These are phyloP conservation scores for Polymixis flavicincta DNA, from an alignment of 2,888 invertebrate genomes.

Conservation along the genomic window DNA sequence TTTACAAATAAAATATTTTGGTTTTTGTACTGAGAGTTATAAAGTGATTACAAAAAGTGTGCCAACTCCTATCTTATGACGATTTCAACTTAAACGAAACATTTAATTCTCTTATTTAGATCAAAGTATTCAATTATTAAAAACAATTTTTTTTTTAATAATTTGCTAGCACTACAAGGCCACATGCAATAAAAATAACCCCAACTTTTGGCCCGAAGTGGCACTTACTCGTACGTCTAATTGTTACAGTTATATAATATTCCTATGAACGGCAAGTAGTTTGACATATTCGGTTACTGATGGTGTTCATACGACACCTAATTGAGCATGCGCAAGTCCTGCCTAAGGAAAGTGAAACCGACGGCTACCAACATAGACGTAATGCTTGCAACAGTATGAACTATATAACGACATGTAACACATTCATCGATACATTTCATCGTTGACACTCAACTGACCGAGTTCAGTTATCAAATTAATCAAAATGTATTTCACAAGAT, in stretches of 20 bases:
- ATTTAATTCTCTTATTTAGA: not conserved
- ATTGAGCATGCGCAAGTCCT: conserved; percentile 86
- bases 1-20: too few relatives aligned
- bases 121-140: not conserved
- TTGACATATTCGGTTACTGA: conserved; percentile 82
- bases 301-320: conserved; percentile 82
- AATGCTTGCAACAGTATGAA: conserved; percentile 89
- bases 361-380: conserved; percentile 80
- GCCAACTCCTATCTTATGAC: too few relatives aligned
- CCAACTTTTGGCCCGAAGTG: conserved; percentile 19
- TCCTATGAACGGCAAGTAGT: conserved; percentile 78
- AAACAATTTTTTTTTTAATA: not conserved
- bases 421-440: conserved; percentile 82
- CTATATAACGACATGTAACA: conserved; percentile 88
- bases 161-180: conserved; percentile 15
- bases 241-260: conserved; percentile 81
- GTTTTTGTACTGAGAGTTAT: too few relatives aligned
- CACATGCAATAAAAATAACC: conserved; percentile 41
- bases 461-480: conserved; percentile 75
- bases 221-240: conserved; percentile 39
- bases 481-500: conserved; percentile 82
- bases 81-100: not conserved
- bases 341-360: conserved; percentile 89
- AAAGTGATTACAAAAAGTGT: too few relatives aligned
- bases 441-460: conserved; percentile 82